Percentiles rank a stretch among this genome's conserved stretches.
phyloP scores from a whole-genome alignment of 2,113 vertebrate genomes.

The Mixornis gularis region DNA sequence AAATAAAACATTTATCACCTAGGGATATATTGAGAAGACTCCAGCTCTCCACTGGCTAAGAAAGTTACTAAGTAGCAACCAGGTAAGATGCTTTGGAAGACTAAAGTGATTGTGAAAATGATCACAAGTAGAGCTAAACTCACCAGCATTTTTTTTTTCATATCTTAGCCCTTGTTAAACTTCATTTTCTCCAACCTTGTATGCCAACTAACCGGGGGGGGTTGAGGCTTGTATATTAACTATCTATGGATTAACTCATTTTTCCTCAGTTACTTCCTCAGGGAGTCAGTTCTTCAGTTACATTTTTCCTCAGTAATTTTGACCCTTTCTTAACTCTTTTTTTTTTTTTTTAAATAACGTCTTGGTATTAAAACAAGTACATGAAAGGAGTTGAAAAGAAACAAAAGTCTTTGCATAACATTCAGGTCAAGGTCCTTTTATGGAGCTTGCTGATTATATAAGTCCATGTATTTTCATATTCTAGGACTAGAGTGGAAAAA shows the following conservation, averaged over 20 bases:
- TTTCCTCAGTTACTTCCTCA: not conserved
- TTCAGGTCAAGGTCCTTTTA: not conserved
- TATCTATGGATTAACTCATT: not conserved
- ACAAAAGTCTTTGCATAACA: not conserved
- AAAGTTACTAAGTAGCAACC: not conserved
- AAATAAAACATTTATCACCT: not conserved
- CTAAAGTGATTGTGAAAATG: not conserved
- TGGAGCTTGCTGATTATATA: not conserved
- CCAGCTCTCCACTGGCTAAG: not conserved
- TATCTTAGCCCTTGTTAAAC: not conserved
- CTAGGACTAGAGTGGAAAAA: not conserved
- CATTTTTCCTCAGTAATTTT: not conserved
- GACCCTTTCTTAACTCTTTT: not conserved
- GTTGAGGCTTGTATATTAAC: not conserved
- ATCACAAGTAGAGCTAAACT: not conserved
- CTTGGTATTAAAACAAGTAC: not conserved
- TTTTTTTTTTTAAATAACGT: not conserved
- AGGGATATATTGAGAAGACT: not conserved
- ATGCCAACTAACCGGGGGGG: rapidly evolving
- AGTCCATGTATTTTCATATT: not conserved
- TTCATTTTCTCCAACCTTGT: not conserved
- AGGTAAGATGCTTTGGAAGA: not conserved
- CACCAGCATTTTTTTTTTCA: not conserved
- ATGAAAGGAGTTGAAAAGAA: not conserved
- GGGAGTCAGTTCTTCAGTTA: too few relatives aligned